Percentiles rank a stretch among this genome's conserved stretches.
These are phyloP conservation scores for Coptodon bakossiorum DNA, from an alignment of 2,113 vertebrate genomes.

Conservation along the genomic window DNA sequence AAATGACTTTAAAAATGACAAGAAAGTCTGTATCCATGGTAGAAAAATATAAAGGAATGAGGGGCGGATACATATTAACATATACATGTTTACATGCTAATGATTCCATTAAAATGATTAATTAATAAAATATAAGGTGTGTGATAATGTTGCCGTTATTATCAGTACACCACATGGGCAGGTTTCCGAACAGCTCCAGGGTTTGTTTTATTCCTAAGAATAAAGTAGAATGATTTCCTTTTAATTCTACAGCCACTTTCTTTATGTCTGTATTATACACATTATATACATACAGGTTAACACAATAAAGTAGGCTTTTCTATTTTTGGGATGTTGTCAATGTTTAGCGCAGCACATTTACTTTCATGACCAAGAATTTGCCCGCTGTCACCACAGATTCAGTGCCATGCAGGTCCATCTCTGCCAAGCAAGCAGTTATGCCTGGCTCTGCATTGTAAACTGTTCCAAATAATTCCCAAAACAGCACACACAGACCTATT, in stretches of 20 bases:
- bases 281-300: not conserved
- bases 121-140: not conserved
- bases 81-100: not conserved
- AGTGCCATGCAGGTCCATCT: not conserved
- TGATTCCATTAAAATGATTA: not conserved
- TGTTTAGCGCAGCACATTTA: not conserved
- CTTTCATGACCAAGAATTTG: not conserved
- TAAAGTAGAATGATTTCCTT: not conserved
- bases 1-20: not conserved
- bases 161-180: not conserved
- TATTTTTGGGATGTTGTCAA: not conserved
- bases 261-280: not conserved
- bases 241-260: not conserved
- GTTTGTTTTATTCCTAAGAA: not conserved
- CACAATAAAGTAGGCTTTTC: not conserved
- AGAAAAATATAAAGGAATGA: not conserved
- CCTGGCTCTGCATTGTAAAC: not conserved
- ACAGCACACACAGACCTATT: not conserved
- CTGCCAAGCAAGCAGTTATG: not conserved
- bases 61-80: not conserved
- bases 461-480: slow-evolving; percentile 11
- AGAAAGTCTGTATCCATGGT: not conserved
- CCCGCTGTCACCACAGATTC: not conserved
- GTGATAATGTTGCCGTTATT: not conserved
- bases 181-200: not conserved